These are phyloP conservation scores for Paradoxurus hermaphroditus DNA, from an alignment of 2,113 vertebrate species.

Conservation along the genomic window DNA sequence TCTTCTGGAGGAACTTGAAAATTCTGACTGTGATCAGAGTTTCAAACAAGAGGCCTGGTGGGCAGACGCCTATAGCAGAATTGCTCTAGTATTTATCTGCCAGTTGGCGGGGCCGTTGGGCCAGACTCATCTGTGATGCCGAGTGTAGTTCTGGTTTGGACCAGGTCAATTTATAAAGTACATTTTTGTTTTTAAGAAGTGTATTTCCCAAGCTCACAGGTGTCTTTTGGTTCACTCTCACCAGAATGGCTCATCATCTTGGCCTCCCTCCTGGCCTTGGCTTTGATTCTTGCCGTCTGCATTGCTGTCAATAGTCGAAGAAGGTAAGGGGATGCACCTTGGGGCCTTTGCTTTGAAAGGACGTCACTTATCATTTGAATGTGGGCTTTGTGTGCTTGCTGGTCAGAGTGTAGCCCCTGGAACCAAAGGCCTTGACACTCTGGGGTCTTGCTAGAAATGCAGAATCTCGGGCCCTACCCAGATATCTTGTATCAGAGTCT, in stretches of 20 bases:
- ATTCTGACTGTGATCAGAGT: background rate
- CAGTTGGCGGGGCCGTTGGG: background rate
- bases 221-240: background rate
- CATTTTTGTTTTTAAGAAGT: background rate
- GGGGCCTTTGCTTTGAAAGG: background rate
- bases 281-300: conserved; percentile 74
- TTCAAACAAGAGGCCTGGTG: background rate
- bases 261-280: conserved; percentile 74
- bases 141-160: background rate
- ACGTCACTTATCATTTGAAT: background rate
- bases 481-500: background rate
- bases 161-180: background rate
- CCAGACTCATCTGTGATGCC: too few relatives aligned
- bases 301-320: conserved; percentile 75
- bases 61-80: background rate
- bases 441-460: background rate
- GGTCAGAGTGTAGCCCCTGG: background rate
- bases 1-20: background rate
- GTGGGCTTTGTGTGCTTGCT: background rate
- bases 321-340: conserved; percentile 54
- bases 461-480: background rate
- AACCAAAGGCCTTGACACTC: background rate
- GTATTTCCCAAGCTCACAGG: background rate
- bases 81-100: background rate
- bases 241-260: conserved; percentile 78